Conservation (phyloP, 2,113 vertebrate genomes). For the Eretmochelys imbricata region DNA sequence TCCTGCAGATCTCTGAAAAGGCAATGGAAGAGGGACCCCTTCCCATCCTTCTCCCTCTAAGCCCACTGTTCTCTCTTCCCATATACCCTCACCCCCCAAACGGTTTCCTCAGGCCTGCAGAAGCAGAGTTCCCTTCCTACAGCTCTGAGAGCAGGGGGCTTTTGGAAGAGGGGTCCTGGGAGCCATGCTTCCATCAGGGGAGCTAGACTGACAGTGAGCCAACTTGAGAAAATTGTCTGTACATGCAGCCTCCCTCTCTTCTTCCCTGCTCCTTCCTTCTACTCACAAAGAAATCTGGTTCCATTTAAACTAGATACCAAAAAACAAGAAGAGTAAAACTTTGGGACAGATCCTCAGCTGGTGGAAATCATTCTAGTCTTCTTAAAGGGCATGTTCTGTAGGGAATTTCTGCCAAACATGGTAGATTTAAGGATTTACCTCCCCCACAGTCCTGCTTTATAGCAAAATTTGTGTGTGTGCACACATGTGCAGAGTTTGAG, state of each 20-base stretch:
- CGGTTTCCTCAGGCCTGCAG: too few relatives aligned
- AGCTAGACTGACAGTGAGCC: background rate
- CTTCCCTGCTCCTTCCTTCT: background rate
- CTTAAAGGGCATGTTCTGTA: background rate
- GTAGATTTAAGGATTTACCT: background rate
- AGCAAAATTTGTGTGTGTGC: background rate
- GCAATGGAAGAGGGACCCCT: too few relatives aligned
- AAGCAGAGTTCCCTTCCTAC: too few relatives aligned
- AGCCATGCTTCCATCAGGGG: too few relatives aligned
- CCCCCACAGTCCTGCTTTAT: background rate
- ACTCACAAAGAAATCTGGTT: background rate
- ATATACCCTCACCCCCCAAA: too few relatives aligned
- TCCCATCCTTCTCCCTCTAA: too few relatives aligned
- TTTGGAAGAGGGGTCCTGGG: background rate
- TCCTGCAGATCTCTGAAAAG: too few relatives aligned
- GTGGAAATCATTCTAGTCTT: background rate
- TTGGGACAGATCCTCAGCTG: background rate
- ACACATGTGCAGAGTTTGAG: background rate
- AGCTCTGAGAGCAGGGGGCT: background rate
- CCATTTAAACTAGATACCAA: background rate
- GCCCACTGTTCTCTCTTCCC: too few relatives aligned
- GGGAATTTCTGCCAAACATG: background rate
- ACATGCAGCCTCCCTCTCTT: background rate
- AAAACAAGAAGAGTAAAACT: background rate
- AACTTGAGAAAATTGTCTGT: background rate